Conservation (phyloP, 2,113 vertebrate species). For the Hemicordylus capensis region DNA sequence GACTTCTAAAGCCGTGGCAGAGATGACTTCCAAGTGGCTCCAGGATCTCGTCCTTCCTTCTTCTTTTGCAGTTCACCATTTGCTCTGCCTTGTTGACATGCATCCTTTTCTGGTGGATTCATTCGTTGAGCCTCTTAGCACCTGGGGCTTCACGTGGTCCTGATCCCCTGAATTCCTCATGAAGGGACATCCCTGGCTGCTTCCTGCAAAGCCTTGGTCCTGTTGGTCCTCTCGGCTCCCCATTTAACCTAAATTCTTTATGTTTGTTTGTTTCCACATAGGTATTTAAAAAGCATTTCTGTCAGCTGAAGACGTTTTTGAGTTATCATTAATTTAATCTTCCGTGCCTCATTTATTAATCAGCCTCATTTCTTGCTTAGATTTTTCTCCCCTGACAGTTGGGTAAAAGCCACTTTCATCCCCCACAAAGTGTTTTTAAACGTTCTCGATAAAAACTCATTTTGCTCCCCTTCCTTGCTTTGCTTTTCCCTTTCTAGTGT, state of each 20-base stretch:
- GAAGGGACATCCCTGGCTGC: background rate
- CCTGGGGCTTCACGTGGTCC: accelerated
- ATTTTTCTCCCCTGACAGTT: background rate
- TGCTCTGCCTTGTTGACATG: background rate
- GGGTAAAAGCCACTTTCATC: background rate
- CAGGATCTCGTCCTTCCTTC: background rate
- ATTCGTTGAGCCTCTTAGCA: background rate
- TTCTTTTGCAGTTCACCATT: background rate
- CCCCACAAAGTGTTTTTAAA: background rate
- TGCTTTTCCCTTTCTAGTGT: accelerated
- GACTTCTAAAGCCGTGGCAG: background rate
- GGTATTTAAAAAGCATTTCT: accelerated
- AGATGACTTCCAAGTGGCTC: background rate
- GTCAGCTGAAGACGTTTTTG: background rate
- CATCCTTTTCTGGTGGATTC: background rate
- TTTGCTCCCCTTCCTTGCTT: background rate
- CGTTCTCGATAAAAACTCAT: background rate
- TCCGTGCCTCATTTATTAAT: background rate
- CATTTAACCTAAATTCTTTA: accelerated
- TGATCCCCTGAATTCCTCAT: background rate
- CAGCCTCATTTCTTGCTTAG: background rate
- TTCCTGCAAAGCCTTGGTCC: no score
- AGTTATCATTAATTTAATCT: background rate
- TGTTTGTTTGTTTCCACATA: background rate
- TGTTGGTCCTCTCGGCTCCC: background rate